Evolutionary conservation across 2,113 vertebrate genomes (phyloP).

Genomic region (Anas platyrhynchos): DNA sequence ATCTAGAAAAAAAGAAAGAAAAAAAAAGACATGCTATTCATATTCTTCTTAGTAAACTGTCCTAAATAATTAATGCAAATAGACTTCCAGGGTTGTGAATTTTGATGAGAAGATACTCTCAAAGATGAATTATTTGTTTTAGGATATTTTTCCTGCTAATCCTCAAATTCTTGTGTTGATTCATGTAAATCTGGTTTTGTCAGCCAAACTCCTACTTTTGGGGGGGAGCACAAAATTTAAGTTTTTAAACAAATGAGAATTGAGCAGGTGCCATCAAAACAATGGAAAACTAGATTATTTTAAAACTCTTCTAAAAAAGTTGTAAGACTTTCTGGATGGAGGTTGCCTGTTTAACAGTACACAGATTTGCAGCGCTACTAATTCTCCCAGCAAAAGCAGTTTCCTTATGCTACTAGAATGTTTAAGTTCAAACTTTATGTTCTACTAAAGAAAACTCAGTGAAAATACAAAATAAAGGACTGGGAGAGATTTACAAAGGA

Average conservation of each 20-base stretch:
- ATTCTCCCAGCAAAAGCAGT: background rate
- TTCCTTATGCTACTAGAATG: background rate
- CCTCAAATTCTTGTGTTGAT: constrained; percentile 6
- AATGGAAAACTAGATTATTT: background rate
- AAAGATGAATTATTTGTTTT: constrained; percentile 44
- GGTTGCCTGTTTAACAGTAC: background rate
- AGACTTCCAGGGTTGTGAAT: constrained; percentile 37
- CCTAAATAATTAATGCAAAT: constrained; percentile 65
- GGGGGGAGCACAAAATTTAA: background rate
- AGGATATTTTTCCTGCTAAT: constrained; percentile 14
- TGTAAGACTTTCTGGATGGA: background rate
- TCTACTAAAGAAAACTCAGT: constrained; percentile 2
- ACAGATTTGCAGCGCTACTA: background rate
- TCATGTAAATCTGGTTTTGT: constrained; percentile 12
- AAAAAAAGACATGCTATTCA: constrained; percentile 17
- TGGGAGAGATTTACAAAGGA: constrained; percentile 22
- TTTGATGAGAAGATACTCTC: constrained; percentile 51
- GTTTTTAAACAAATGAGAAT: background rate
- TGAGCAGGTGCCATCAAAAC: background rate
- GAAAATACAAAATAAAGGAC: constrained; percentile 19
- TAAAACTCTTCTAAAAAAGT: background rate
- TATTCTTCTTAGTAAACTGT: constrained; percentile 63
- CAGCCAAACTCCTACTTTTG: too few relatives aligned
- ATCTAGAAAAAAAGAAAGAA: constrained; percentile 40
- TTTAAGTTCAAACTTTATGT: constrained; percentile 30